A percentile compares a stretch with the other conserved stretches of the same genome.
These are phyloP conservation scores for Amblyopsis hoosieri DNA, from an alignment of 2,797 vertebrate species.

Conservation along the genomic window DNA sequence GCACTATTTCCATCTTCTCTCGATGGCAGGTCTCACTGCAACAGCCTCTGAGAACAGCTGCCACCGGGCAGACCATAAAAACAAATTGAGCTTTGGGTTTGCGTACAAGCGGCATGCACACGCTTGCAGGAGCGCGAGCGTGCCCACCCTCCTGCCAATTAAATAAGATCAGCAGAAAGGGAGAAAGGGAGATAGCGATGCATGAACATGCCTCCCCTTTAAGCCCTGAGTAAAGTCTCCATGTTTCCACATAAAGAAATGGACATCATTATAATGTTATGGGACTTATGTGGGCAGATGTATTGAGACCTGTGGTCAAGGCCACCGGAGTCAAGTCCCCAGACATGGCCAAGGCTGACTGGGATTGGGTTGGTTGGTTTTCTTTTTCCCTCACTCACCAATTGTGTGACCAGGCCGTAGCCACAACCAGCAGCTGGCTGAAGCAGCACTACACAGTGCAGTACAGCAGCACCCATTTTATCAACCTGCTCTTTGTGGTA, in stretches of 20 bases:
- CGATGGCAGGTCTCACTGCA: conserved; percentile 46
- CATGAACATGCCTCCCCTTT: conserved; percentile 3
- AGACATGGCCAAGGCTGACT: conserved; percentile 7
- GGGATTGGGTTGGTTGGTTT: background rate
- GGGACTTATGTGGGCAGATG: conserved; percentile 14
- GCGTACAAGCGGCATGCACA: conserved; percentile 13
- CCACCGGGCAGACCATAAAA: conserved; percentile 35
- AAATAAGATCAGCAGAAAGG: conserved; percentile 23
- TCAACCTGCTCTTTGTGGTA: conserved; percentile 10
- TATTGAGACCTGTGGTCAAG: conserved; percentile 11
- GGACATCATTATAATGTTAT: conserved; percentile 26
- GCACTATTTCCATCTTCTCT: conserved; percentile 21
- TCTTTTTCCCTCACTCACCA: background rate
- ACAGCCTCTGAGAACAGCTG: conserved; percentile 48
- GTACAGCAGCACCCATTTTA: background rate
- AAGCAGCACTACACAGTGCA: background rate
- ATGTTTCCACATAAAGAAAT: conserved; percentile 15
- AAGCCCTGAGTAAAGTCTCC: conserved; percentile 29
- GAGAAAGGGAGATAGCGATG: conserved; percentile 31
- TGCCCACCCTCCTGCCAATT: conserved; percentile 20
- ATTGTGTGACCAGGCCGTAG: background rate
- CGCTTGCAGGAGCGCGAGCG: conserved; percentile 20
- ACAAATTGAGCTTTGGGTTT: conserved; percentile 40
- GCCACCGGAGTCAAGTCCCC: conserved; percentile 23
- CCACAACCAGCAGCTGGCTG: background rate